Percentiles rank a stretch among this genome's conserved stretches.
These are phyloP conservation scores for Xyliphius kryptos DNA, from an alignment of 2,113 vertebrate species.

Conservation along the genomic window DNA sequence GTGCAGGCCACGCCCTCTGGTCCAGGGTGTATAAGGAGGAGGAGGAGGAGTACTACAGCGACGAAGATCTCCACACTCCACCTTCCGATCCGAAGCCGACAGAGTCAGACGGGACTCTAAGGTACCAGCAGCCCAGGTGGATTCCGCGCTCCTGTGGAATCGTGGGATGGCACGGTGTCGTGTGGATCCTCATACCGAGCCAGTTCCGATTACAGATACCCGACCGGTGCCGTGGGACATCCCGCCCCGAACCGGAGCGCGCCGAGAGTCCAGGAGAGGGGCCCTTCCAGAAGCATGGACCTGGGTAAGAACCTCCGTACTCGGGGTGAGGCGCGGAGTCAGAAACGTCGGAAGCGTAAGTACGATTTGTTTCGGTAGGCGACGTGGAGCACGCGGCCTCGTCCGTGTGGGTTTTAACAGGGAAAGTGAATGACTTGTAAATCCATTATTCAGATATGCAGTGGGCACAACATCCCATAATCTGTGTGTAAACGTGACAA, in stretches of 20 bases:
- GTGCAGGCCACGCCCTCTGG: background rate
- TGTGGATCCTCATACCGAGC: background rate
- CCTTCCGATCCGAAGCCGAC: conserved; percentile 21
- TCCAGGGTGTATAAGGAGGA: conserved; percentile 3
- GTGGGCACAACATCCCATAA: too few relatives aligned
- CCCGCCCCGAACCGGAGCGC: conserved; percentile 46
- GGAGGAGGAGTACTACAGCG: conserved; percentile 6
- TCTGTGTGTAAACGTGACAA: too few relatives aligned
- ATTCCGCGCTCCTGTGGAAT: background rate
- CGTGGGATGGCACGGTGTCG: too few relatives aligned
- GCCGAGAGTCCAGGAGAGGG: conserved; percentile 33
- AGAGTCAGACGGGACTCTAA: background rate
- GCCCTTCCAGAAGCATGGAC: conserved; percentile 87
- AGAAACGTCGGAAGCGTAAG: too few relatives aligned
- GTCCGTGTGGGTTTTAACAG: too few relatives aligned
- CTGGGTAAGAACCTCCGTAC: conserved; percentile 72
- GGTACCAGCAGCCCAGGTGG: conserved; percentile 14
- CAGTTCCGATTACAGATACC: background rate
- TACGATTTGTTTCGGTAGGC: too few relatives aligned
- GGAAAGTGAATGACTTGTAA: too few relatives aligned
- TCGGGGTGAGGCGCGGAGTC: too few relatives aligned
- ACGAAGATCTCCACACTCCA: conserved; percentile 25
- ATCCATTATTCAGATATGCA: too few relatives aligned
- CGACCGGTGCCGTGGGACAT: background rate
- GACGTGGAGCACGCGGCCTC: too few relatives aligned